Evolutionary conservation across 1,140 invertebrate species (phyloP), one percentile per base, ranked within the genome.

Genomic region (Cyclina sinensis): DNA sequence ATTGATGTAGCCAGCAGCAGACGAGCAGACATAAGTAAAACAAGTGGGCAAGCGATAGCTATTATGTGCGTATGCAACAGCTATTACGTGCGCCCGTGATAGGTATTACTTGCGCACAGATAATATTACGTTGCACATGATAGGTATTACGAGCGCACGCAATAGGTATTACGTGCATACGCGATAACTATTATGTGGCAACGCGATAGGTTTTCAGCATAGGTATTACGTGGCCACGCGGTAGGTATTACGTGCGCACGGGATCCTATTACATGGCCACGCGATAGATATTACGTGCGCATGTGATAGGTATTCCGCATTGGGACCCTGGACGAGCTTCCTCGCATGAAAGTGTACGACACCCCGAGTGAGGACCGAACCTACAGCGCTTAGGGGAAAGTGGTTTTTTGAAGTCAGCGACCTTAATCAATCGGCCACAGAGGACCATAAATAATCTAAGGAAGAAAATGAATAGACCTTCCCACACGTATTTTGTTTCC

Each of bases 231-330:
- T 37, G 35, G 5, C 5, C 32, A 37, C 73, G 73, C 73, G 51
- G n/a, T 43, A 76, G 32, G 18, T 76, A 76, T 76, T 43, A 76
- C 39, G 24, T 76, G 73, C 37, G 73, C 73, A 37, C 73, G 73
- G 35, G 73, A 76, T 43, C 35, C 32, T 76, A 76, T 76, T 14
- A 76, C 73, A 37, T 76, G 73, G 4, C 5, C 73, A 76, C 73
- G 39, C 32, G n/a, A 76, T 76, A 46, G 73, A 7, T 76, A 46
- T 43, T 76, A 43, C 73, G 39, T 76, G 5, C 35, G 5, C 16
- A 76, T 11, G 35, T 11, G 73, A 76, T 76, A 76, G 73, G 73
- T 76, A 43, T 76, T 76, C 73, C 73, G 73, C 73, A 76, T 76
- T 43, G 39, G 73, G 73, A 76, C 39, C 73, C 73, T 76, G 73